Evolutionary conservation across 2,888 invertebrate genomes (phyloP), one percentile per base, ranked within the genome.

Genomic region (Lasius platythorax): DNA sequence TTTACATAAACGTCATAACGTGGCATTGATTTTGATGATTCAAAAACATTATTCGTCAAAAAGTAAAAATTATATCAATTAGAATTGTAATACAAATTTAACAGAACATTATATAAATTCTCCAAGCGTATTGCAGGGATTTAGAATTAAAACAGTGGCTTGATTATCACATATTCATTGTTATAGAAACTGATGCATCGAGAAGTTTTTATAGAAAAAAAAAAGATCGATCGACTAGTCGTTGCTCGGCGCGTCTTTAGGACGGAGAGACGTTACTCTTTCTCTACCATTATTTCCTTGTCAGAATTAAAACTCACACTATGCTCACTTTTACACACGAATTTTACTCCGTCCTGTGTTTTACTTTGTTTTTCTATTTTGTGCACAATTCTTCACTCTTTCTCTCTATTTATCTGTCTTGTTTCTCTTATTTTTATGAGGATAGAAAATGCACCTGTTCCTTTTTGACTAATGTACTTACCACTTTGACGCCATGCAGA

Each of bases 401-500:
- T 58, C 58, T 82, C 85, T 87, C 87, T 83, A 40, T 89, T 83
- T 66, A 83, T 88, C 89, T 74, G 30, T 76, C 33, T 68, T 40
- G 23, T 82, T 63, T 76, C 37, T 83, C 50, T 84, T 67, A 68
- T 53, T 82, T 85, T 86, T 83, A 78, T 85, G 83, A 87, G 87
- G 86, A 90, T 91, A 88, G 81, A 85, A 87, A 88, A 87, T 91
- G 91, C 92, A 94, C 94, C 93, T 94, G 86, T 93, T 94, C 91
- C 91, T 94, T 93, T 23, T 93, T 93, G 91, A 94, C 94, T 94
- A 94, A 94, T 94, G 56, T 81, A 93, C 91, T 92, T 91, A 94
- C 93, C 93, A 95, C 94, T 95, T 95, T 95, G 89, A 95, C 95
- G 94, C 93, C 94, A 95, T 94, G 94, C 95, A 97, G 97, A 96